Evolutionary conservation across 2,113 vertebrate species (phyloP).

Genomic region (Panthera tigris): DNA sequence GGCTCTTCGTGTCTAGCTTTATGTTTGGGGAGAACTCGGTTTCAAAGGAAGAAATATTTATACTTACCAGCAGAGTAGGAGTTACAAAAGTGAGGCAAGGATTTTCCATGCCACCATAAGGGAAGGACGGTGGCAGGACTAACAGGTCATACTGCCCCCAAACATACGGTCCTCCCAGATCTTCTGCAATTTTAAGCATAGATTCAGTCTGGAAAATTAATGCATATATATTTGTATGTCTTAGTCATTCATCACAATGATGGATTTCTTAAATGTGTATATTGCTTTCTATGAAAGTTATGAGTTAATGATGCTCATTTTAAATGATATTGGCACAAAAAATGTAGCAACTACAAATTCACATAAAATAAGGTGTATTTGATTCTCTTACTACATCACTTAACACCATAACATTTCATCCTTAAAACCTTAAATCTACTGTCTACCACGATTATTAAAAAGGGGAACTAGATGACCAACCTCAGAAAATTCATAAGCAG

Average conservation of each 20-base stretch:
- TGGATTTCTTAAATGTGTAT: neutral
- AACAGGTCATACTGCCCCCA: constrained; percentile 97
- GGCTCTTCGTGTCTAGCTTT: neutral
- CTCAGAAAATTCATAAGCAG: constrained; percentile 96
- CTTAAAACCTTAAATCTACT: neutral
- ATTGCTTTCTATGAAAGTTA: constrained; percentile 32
- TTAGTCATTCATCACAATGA: neutral
- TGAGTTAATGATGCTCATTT: constrained; percentile 1
- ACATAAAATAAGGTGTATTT: neutral
- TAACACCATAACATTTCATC: neutral
- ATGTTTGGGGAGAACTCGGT: neutral
- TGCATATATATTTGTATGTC: neutral
- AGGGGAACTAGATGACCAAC: constrained; percentile 81
- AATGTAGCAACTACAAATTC: neutral
- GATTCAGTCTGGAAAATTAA: constrained; percentile 90
- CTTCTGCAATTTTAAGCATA: constrained; percentile 95
- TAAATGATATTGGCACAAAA: neutral
- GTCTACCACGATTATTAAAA: neutral
- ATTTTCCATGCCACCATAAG: constrained; percentile 98
- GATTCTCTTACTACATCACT: neutral
- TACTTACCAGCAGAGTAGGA: constrained; percentile 93
- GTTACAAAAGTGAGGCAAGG: constrained; percentile 98
- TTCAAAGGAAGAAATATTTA: neutral
- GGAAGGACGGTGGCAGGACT: constrained; percentile 96
- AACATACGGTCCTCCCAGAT: constrained; percentile 94